These are phyloP conservation scores for Ptiloglossa arizonensis DNA, from an alignment of 1,140 invertebrate species.

Conservation along the genomic window DNA sequence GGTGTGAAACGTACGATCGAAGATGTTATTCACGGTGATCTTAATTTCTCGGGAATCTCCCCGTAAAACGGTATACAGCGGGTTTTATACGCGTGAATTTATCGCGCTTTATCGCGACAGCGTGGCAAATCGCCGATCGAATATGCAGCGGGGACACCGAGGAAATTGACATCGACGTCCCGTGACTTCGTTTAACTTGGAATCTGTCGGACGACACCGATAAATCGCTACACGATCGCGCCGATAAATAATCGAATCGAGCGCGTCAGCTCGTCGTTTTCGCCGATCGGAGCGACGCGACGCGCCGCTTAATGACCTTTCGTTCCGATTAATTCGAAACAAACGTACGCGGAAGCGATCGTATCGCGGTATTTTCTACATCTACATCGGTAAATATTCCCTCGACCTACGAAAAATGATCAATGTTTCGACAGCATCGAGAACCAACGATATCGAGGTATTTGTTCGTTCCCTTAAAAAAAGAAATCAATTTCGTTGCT, in stretches of 20 bases:
- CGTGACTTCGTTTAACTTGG: constrained; percentile 46
- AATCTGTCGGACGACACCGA: constrained; percentile 36
- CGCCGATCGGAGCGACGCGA: neutral
- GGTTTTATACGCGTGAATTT: neutral
- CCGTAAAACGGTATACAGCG: neutral
- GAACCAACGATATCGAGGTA: no score
- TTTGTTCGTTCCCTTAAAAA: no score
- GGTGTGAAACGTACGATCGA: no score
- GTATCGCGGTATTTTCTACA: neutral
- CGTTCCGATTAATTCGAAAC: constrained; percentile 1
- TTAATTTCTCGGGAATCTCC: no score
- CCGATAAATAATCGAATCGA: constrained; percentile 46
- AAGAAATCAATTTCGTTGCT: no score
- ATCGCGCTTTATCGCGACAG: constrained; percentile 32
- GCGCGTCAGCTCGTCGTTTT: constrained; percentile 6
- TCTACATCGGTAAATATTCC: no score
- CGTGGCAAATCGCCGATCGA: constrained; percentile 45
- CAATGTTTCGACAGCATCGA: no score
- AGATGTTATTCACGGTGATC: no score
- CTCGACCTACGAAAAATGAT: no score
- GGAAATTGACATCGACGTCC: constrained; percentile 52
- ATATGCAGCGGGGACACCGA: constrained; percentile 47
- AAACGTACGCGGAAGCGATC: neutral
- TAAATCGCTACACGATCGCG: constrained; percentile 44
- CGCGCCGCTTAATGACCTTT: constrained; percentile 14